Percentiles rank a stretch among this genome's conserved stretches.
These are phyloP conservation scores for Stictocephala bisonia DNA, from an alignment of 2,888 invertebrate species.

Conservation along the genomic window DNA sequence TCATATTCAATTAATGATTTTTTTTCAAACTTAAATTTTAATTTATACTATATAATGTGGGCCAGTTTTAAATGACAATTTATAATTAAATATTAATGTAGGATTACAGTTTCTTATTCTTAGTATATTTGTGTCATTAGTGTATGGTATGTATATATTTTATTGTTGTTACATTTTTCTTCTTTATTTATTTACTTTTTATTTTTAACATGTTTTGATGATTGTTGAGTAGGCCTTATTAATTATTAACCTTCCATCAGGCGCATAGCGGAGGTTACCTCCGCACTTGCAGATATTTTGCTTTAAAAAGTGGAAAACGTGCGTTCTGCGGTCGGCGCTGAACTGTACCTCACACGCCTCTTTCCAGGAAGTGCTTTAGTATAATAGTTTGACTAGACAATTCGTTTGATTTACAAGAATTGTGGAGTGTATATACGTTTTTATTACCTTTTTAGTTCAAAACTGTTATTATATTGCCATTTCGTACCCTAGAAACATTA, in stretches of 20 bases:
- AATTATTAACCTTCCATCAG: neutral
- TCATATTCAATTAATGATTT: no score
- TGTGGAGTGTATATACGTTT: neutral
- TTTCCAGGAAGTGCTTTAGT: constrained; percentile 12
- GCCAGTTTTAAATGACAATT: no score
- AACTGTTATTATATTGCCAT: constrained; percentile 5
- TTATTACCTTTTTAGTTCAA: neutral
- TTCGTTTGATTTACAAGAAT: constrained; percentile 8
- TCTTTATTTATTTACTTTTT: no score
- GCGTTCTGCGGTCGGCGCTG: neutral
- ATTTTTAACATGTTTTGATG: no score
- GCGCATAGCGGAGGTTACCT: constrained; percentile 4
- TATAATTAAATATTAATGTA: no score
- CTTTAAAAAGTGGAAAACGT: neutral
- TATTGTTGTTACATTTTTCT: no score
- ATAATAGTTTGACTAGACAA: neutral
- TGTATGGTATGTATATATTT: no score
- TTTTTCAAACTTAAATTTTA: no score
- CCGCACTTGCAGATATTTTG: constrained; percentile 2
- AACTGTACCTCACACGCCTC: neutral
- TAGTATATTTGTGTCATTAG: no score
- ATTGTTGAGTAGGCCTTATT: no score
- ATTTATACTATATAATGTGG: no score
- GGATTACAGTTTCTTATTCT: no score
- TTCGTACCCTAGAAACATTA: constrained; percentile 5